Base-by-base conservation (phyloP, 2,797 vertebrate species). In the Enteromius thamalakanensis region DNA sequence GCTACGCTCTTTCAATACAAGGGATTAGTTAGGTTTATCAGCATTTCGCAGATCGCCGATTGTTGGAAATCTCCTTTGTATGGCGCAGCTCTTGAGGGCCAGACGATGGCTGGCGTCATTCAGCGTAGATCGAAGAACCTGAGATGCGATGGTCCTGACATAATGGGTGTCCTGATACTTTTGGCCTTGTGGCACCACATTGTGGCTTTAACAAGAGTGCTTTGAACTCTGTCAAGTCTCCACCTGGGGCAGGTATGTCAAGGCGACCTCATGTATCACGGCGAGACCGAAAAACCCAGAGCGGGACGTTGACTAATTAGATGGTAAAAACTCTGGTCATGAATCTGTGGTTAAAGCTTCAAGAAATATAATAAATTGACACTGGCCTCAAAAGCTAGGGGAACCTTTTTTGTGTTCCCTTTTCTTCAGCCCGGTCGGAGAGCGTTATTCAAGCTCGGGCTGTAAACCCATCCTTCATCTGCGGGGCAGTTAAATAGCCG, bases 291-390 rank as follows among this genome's bases (percentile, higher is more conserved):
- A 90, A 92, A 91, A 91, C 92, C 92, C 93, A 92, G 87, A 89
- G 90, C 91, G 92, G 90, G 94, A 95, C 95, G 94, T 92, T 94
- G 93, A 95, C 94, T 94, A 95, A 96, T 95, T 95, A 93, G 90
- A 89, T 90, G 90, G 92, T 93, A 93, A 94, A 94, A 93, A 90
- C 84, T 55, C 90, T 80, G 89, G 91, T 94, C 92, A 91, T 93
- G 93, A 93, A 93, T 93, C 92, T 94, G 82, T 90, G 88, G 91
- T 91, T 91, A 86, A 90, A 93, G 92, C 91, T 90, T 90, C 89
- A 91, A 90, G 87, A 92, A 94, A 93, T 92, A 94, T 94, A 94
- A 95, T 94, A 92, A 94, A 94, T 92, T 89, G 47, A 60, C 91
- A 89, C 88, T 87, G 87, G 83, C 89, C 92, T 93, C 90, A 94